Conservation (phyloP, 2,888 invertebrate species). For the Papilio elwesi region DNA sequence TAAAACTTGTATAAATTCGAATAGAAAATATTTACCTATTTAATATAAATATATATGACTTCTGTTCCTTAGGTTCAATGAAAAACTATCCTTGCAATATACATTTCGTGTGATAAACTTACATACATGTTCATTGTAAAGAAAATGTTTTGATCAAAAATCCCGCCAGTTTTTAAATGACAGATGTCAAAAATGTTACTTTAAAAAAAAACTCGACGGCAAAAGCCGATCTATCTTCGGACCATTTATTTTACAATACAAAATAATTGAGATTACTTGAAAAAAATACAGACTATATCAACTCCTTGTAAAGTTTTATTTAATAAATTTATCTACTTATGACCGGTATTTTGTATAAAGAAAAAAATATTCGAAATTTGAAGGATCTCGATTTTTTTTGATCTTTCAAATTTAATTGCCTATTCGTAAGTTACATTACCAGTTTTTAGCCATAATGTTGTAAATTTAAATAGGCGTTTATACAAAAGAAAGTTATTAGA, state of each 20-base stretch:
- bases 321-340: conserved; percentile 16
- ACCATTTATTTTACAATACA: not conserved
- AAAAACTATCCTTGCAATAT: no score
- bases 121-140: no score
- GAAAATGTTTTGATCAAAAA: not conserved
- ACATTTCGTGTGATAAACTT: no score
- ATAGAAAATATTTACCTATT: no score
- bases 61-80: no score
- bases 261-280: no score
- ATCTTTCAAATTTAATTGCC: conserved; percentile 19
- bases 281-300: no score
- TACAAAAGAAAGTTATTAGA: not conserved
- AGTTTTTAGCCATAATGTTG: conserved; percentile 18
- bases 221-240: not conserved
- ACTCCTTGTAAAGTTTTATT: not conserved
- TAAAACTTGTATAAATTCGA: not conserved
- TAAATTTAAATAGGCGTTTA: not conserved
- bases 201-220: not conserved
- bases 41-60: no score
- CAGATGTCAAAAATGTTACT: not conserved
- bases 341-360: conserved; percentile 13
- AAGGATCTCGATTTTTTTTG: conserved; percentile 15
- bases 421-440: not conserved
- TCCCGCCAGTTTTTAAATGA: conserved; percentile 2
- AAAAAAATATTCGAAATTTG: conserved; percentile 5